Evolutionary conservation across 2,888 invertebrate species (phyloP).

Genomic region (Conomelus anceps): DNA sequence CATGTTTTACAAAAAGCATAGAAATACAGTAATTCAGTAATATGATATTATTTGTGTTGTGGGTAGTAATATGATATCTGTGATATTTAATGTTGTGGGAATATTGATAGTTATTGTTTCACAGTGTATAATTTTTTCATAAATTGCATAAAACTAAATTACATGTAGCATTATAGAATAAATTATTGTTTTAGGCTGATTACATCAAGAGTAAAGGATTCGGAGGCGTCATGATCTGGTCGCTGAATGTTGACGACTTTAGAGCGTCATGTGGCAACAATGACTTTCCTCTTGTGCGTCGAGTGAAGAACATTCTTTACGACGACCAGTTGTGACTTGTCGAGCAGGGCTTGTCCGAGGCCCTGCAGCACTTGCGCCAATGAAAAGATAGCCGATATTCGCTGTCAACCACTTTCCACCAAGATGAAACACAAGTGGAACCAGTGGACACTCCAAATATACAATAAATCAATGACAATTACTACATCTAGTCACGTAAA

Average conservation of each 20-base stretch:
- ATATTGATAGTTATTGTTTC: no score
- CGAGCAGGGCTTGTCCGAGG: constrained; percentile 20
- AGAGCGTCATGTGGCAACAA: constrained; percentile 48
- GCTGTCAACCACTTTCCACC: no score
- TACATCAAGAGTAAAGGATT: constrained; percentile 57
- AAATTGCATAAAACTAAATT: no score
- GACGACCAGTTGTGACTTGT: constrained; percentile 25
- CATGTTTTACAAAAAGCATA: no score
- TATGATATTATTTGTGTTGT: no score
- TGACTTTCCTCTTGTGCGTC: constrained; percentile 29
- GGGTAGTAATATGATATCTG: background rate
- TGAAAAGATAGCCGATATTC: no score
- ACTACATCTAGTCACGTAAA: background rate
- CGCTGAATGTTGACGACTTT: constrained; percentile 74
- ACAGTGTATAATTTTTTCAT: no score
- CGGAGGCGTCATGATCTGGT: constrained; percentile 78
- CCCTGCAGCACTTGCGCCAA: constrained; percentile 8
- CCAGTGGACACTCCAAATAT: background rate
- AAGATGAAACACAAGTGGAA: no score
- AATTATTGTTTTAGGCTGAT: constrained; percentile 44
- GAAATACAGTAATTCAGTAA: no score
- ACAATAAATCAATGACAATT: background rate
- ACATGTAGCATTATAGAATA: no score
- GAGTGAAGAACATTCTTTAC: constrained; percentile 13
- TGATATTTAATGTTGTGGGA: background rate